These are phyloP conservation scores for Panthera uncia DNA, from an alignment of 2,113 vertebrate genomes.

Conservation along the genomic window DNA sequence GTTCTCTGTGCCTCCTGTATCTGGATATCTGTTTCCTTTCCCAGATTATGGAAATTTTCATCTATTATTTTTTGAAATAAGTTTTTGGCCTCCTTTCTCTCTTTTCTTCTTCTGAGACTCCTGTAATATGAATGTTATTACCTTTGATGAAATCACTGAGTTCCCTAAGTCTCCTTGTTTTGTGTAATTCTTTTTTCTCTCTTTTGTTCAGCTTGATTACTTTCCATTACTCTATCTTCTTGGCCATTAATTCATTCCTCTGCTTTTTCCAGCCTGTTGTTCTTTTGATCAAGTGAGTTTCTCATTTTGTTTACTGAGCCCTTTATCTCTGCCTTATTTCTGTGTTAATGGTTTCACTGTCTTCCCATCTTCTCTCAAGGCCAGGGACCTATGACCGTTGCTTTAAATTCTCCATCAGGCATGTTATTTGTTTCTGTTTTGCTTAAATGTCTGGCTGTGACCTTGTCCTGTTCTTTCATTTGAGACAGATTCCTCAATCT, in stretches of 20 bases:
- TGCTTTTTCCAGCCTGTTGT: neutral
- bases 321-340: neutral
- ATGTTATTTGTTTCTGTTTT: neutral
- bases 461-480: neutral
- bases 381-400: neutral
- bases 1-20: neutral
- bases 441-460: neutral
- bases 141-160: neutral
- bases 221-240: neutral
- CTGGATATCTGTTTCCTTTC: neutral
- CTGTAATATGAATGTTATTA: neutral
- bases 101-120: neutral
- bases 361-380: neutral
- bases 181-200: neutral
- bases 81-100: neutral
- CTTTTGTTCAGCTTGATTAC: neutral
- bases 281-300: neutral
- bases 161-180: neutral
- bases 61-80: neutral
- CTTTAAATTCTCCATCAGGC: neutral
- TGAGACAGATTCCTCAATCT: neutral
- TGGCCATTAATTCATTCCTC: neutral
- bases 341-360: neutral
- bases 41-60: neutral
- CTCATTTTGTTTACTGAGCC: neutral